These are phyloP conservation scores for Polylopha cassiicola DNA, from an alignment of 2,888 invertebrate genomes.

Conservation along the genomic window DNA sequence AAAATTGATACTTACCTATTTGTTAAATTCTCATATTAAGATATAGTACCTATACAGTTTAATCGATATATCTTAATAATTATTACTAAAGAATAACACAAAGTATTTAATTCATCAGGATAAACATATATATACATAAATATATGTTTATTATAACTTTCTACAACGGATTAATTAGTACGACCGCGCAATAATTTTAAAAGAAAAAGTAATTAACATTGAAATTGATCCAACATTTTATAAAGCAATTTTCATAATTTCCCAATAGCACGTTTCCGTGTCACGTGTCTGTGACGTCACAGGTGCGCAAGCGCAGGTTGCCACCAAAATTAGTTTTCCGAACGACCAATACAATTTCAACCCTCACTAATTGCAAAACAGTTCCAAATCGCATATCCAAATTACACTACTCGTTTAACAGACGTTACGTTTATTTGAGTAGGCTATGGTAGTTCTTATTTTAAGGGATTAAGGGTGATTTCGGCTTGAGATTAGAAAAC, in stretches of 20 bases:
- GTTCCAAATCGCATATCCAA: slow-evolving; percentile 6
- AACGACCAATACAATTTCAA: slow-evolving; percentile 37
- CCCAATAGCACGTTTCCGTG: slow-evolving; percentile 20
- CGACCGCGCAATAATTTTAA: too few relatives aligned
- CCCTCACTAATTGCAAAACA: slow-evolving; percentile 29
- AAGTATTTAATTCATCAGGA: too few relatives aligned
- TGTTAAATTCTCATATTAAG: too few relatives aligned
- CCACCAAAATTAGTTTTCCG: slow-evolving; percentile 51
- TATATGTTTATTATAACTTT: too few relatives aligned
- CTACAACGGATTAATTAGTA: too few relatives aligned
- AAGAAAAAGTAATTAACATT: neutral
- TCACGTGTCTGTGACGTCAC: slow-evolving; percentile 48
- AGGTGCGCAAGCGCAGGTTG: slow-evolving; percentile 58
- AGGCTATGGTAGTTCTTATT: slow-evolving; percentile 27
- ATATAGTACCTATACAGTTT: too few relatives aligned
- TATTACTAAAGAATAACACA: too few relatives aligned
- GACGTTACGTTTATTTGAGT: slow-evolving; percentile 26
- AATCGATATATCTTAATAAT: too few relatives aligned
- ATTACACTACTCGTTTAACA: slow-evolving; percentile 26
- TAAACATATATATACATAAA: too few relatives aligned
- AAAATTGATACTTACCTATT: too few relatives aligned
- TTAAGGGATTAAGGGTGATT: slow-evolving; percentile 24
- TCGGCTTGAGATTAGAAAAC: slow-evolving; percentile 28
- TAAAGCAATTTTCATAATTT: too few relatives aligned
- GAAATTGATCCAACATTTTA: too few relatives aligned